These are phyloP conservation scores for Ecliptopera silaceata DNA, from an alignment of 2,888 invertebrate genomes.

Conservation along the genomic window DNA sequence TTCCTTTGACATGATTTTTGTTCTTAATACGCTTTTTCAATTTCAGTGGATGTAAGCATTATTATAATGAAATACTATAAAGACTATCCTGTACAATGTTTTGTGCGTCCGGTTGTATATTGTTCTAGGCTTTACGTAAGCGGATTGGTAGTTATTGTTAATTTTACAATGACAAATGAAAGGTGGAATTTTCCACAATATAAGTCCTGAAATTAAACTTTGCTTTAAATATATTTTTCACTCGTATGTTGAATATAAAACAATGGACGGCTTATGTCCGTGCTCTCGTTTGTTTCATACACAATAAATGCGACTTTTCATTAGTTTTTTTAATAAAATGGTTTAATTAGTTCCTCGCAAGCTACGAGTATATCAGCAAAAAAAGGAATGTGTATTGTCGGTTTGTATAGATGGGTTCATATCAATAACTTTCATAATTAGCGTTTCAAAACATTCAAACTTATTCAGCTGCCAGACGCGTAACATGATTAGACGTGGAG, in stretches of 20 bases:
- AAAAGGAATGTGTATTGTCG: too few species aligned
- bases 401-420: too few species aligned
- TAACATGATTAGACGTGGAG: conserved; percentile 72
- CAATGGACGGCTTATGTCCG: not conserved
- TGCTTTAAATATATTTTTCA: not conserved
- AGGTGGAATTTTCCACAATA: conserved; percentile 5
- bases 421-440: conserved; percentile 1
- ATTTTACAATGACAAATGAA: not conserved
- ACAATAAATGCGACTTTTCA: not conserved
- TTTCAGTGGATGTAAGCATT: too few species aligned
- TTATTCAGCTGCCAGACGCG: conserved; percentile 51
- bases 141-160: conserved; percentile 12
- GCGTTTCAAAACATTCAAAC: conserved; percentile 32
- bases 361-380: too few species aligned
- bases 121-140: conserved; percentile 12
- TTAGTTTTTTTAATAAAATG: not conserved
- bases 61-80: too few species aligned
- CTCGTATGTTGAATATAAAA: not conserved
- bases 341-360: too few species aligned
- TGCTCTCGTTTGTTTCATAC: not conserved
- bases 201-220: not conserved
- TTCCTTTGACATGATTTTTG: too few species aligned
- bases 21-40: too few species aligned
- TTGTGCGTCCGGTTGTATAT: not conserved
- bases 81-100: not conserved